A percentile compares a stretch with the other conserved stretches of the same genome.
These are phyloP conservation scores for Temnothorax unifasciatus DNA, from an alignment of 2,888 invertebrate species.

Conservation along the genomic window DNA sequence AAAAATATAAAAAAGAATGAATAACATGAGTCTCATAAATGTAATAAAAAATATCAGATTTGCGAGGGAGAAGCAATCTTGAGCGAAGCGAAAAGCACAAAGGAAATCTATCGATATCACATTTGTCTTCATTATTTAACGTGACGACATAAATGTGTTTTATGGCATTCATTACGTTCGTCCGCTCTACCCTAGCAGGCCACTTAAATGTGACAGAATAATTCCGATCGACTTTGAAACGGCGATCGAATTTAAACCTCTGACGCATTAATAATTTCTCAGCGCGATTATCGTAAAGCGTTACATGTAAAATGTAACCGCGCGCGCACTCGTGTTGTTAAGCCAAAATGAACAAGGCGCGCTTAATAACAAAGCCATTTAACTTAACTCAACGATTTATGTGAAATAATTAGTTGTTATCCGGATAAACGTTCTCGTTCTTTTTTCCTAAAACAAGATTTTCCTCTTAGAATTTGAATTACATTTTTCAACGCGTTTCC, in stretches of 20 bases:
- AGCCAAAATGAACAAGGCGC: not conserved
- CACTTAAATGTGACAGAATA: constrained; percentile 42
- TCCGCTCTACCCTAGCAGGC: constrained; percentile 39
- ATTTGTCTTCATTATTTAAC: constrained; percentile 43
- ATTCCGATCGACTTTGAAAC: constrained; percentile 47
- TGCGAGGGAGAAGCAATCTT: not conserved
- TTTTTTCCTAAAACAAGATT: not conserved
- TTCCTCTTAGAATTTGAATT: not conserved
- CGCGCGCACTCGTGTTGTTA: not conserved
- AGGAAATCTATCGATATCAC: constrained; percentile 28
- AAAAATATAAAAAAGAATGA: not conserved
- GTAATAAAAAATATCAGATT: not conserved
- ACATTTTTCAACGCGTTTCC: not conserved
- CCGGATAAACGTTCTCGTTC: constrained; percentile 5
- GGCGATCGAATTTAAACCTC: constrained; percentile 38
- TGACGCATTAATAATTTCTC: constrained; percentile 44
- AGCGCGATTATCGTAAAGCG: constrained; percentile 18
- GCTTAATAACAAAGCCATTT: constrained; percentile 13
- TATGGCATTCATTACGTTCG: constrained; percentile 40
- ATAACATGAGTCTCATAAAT: not conserved
- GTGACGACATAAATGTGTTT: constrained; percentile 45
- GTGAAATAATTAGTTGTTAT: constrained; percentile 11
- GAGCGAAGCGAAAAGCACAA: not conserved
- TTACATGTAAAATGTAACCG: constrained; percentile 13
- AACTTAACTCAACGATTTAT: not conserved